These are phyloP conservation scores for Drosophila demipolita DNA, from an alignment of 2,888 invertebrate species.

Conservation along the genomic window DNA sequence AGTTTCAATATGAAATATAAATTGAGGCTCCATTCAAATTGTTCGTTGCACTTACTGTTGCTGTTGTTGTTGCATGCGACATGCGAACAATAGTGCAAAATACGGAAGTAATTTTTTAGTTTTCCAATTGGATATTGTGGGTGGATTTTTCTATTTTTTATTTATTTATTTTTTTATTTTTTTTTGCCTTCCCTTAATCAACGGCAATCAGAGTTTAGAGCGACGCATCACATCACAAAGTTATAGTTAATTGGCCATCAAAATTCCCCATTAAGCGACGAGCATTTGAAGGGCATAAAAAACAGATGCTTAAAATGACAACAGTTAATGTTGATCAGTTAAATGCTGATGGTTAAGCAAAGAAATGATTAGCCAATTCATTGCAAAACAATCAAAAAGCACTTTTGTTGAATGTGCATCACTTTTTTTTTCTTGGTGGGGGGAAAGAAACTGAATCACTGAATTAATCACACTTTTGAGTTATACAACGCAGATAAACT, in stretches of 20 bases:
- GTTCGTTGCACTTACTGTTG: conserved; percentile 14
- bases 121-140: conserved; percentile 34
- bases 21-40: conserved; percentile 26
- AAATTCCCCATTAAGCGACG: too few species aligned
- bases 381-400: neutral
- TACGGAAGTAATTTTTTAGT: conserved; percentile 44
- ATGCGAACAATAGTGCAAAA: conserved; percentile 54
- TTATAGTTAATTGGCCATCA: too few species aligned
- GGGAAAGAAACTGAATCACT: neutral
- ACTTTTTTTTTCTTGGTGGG: neutral
- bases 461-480: neutral
- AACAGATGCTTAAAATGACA: conserved; percentile 14
- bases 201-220: conserved; percentile 14
- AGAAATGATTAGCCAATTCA: neutral
- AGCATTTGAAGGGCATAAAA: conserved; percentile 1
- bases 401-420: neutral
- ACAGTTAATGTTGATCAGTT: neutral
- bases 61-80: conserved; percentile 49
- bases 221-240: conserved; percentile 24
- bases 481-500: neutral
- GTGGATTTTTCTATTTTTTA: conserved; percentile 2
- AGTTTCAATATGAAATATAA: conserved; percentile 40
- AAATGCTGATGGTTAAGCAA: neutral
- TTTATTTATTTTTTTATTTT: neutral
- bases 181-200: conserved; percentile 8